Conservation (phyloP, 2,797 vertebrate genomes). For the Hipposideros larvatus region DNA sequence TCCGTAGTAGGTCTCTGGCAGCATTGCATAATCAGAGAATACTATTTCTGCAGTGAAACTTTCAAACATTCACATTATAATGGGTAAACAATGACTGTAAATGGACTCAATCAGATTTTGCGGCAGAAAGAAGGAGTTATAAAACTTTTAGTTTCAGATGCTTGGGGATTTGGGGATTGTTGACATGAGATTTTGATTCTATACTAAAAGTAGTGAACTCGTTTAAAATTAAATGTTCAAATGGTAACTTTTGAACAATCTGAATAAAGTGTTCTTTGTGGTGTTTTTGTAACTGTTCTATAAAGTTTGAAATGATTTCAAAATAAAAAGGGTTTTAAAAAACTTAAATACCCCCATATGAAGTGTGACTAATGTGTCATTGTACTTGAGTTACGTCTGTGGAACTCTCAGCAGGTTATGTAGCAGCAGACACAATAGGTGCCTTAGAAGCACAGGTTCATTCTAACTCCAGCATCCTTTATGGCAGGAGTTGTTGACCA, state of each 20-base stretch:
- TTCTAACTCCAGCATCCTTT: background rate
- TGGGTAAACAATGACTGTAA: background rate
- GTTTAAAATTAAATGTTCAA: constrained; percentile 16
- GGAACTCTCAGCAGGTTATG: background rate
- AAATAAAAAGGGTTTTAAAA: background rate
- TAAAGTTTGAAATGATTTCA: constrained; percentile 5
- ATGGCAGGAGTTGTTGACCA: constrained; percentile 11
- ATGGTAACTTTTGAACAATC: constrained; percentile 3
- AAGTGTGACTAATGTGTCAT: background rate
- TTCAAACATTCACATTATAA: background rate
- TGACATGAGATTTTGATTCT: background rate
- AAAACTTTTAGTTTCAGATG: background rate
- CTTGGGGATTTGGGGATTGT: background rate
- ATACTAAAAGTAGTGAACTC: background rate
- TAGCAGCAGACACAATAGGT: background rate
- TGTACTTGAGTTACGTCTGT: background rate
- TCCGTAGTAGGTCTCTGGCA: background rate
- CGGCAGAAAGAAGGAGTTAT: background rate
- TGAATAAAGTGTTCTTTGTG: constrained; percentile 41
- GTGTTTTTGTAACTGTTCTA: constrained; percentile 35
- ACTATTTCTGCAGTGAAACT: background rate
- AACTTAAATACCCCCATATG: background rate
- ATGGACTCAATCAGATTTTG: background rate
- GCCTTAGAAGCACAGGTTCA: background rate
- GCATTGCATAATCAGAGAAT: background rate